These are phyloP conservation scores for Dermatemys mawii DNA, from an alignment of 2,113 vertebrate genomes.

Conservation along the genomic window DNA sequence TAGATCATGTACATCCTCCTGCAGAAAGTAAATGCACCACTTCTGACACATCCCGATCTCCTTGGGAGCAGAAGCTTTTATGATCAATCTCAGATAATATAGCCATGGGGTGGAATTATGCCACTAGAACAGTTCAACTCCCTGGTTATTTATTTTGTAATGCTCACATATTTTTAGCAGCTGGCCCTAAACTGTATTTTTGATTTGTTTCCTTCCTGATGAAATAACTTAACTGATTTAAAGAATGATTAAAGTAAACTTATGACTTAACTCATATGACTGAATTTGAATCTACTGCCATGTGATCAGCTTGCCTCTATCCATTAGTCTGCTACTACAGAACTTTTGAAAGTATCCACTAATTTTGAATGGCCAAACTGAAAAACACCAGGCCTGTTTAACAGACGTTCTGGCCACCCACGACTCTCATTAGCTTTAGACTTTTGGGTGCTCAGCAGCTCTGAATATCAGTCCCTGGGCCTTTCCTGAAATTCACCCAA, in stretches of 20 bases:
- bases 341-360: constrained; percentile 25
- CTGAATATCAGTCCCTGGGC: not conserved
- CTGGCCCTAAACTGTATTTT: not conserved
- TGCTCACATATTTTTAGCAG: not conserved
- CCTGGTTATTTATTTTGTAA: not conserved
- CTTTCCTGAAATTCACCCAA: not conserved
- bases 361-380: not conserved
- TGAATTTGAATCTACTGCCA: not conserved
- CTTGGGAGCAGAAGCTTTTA: not conserved
- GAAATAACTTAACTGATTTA: not conserved
- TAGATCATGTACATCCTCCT: not conserved
- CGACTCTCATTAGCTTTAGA: not conserved
- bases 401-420: not conserved
- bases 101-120: not conserved
- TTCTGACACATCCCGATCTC: not conserved
- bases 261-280: not conserved
- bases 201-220: not conserved
- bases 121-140: not conserved
- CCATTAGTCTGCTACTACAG: not conserved
- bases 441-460: not conserved
- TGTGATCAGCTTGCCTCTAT: not conserved
- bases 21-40: not conserved
- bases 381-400: not conserved
- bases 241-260: not conserved
- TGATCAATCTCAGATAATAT: not conserved